Conservation (phyloP, 1,140 invertebrate species). For the Psilanteris sp. region DNA sequence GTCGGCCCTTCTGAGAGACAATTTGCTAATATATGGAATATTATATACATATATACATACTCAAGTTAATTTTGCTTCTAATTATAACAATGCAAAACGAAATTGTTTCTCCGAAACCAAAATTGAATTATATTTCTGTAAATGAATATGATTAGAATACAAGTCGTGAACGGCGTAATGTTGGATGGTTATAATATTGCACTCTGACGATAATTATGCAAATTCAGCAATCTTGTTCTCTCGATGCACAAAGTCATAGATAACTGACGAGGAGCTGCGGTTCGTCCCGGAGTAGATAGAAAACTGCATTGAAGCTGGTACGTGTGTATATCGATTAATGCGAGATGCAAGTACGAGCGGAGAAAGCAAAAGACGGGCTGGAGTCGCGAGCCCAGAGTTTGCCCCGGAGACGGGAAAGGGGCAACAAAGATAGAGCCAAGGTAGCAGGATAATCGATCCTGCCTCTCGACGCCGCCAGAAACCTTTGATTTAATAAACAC, state of each 20-base stretch:
- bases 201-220: no score
- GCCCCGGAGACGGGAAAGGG: constrained; percentile 55
- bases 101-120: no score
- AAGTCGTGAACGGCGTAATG: no score
- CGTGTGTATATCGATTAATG: constrained; percentile 58
- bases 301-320: constrained; percentile 34
- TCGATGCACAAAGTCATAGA: constrained; percentile 1
- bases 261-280: constrained; percentile 3
- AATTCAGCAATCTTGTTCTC: no score
- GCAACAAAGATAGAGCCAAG: constrained; percentile 56
- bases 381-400: constrained; percentile 43
- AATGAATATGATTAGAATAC: no score
- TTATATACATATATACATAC: no score
- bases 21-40: no score
- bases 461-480: constrained; percentile 40
- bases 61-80: no score
- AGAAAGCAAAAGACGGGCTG: constrained; percentile 54
- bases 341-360: constrained; percentile 43
- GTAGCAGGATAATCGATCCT: constrained; percentile 65
- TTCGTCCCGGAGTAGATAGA: constrained; percentile 17
- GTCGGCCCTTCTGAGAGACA: no score
- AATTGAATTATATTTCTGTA: no score
- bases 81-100: no score
- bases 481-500: constrained; percentile 65
- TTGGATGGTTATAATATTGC: no score